phyloP scores from a whole-genome alignment of 2,113 vertebrate species.

The Noturus placidus region DNA sequence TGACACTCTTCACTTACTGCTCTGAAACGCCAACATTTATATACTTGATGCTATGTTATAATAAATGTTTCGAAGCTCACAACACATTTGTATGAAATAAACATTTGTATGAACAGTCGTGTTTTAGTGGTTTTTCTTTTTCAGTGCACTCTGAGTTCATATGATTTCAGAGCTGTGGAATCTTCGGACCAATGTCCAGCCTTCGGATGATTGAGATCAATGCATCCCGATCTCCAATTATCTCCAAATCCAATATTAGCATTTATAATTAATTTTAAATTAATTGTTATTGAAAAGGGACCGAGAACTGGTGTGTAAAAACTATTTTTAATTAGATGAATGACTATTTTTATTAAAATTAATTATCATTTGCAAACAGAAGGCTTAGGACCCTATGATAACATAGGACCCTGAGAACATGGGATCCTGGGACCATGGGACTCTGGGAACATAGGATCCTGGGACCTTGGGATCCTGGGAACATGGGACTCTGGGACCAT shows the following conservation, averaged over 20 bases:
- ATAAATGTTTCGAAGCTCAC: constrained; percentile 57
- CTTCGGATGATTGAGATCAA: neutral
- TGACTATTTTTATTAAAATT: too few species aligned
- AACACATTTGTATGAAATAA: constrained; percentile 64
- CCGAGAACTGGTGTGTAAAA: neutral
- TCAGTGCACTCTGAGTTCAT: neutral
- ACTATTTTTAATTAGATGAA: too few species aligned
- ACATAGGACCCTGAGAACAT: too few species aligned
- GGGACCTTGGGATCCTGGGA: too few species aligned
- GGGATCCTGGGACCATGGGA: too few species aligned
- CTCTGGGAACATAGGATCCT: too few species aligned
- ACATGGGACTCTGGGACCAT: too few species aligned
- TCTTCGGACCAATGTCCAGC: neutral
- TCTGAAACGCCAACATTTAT: constrained; percentile 47
- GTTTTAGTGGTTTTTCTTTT: neutral
- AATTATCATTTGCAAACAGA: neutral
- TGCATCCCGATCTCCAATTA: neutral
- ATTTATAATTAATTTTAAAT: neutral
- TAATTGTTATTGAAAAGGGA: neutral
- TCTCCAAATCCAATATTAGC: neutral
- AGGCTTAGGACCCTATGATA: neutral
- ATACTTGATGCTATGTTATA: constrained; percentile 56
- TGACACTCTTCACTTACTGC: constrained; percentile 20
- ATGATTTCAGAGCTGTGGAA: neutral
- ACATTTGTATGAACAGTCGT: constrained; percentile 67